Evolutionary conservation across 2,113 vertebrate species (phyloP).

Genomic region (Leucosticte australis): DNA sequence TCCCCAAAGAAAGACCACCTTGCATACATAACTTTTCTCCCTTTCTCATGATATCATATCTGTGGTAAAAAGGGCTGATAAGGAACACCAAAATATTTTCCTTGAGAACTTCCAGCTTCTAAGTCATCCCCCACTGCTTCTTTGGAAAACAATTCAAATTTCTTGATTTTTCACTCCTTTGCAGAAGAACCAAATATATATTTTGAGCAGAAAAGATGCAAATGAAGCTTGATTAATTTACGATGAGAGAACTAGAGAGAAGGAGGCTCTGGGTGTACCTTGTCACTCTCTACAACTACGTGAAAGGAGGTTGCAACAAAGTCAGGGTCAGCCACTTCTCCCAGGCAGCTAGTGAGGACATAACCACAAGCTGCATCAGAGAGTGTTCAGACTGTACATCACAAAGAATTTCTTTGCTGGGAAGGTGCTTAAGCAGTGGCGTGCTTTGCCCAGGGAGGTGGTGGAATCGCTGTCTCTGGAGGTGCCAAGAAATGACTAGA

Average conservation of each 20-base stretch:
- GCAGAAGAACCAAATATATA: neutral
- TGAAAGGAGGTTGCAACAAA: neutral
- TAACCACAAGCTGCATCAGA: neutral
- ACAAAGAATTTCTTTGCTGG: neutral
- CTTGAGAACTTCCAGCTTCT: neutral
- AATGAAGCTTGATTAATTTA: neutral
- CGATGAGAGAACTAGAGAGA: neutral
- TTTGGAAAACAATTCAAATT: neutral
- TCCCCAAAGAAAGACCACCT: neutral
- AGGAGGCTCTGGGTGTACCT: neutral
- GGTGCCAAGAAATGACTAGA: neutral
- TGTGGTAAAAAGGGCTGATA: neutral
- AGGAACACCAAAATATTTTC: neutral
- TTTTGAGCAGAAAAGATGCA: neutral
- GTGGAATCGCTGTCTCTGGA: neutral
- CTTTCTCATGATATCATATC: neutral
- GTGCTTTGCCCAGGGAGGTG: neutral
- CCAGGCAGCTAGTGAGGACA: too few relatives aligned
- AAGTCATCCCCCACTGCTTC: neutral
- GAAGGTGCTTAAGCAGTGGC: neutral
- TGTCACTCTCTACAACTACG: neutral
- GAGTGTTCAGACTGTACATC: neutral
- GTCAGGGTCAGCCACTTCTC: accelerated
- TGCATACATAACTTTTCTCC: neutral
- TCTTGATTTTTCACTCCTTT: neutral